Base-by-base conservation (phyloP, 2,113 vertebrate species). In the Jacana jacana region DNA sequence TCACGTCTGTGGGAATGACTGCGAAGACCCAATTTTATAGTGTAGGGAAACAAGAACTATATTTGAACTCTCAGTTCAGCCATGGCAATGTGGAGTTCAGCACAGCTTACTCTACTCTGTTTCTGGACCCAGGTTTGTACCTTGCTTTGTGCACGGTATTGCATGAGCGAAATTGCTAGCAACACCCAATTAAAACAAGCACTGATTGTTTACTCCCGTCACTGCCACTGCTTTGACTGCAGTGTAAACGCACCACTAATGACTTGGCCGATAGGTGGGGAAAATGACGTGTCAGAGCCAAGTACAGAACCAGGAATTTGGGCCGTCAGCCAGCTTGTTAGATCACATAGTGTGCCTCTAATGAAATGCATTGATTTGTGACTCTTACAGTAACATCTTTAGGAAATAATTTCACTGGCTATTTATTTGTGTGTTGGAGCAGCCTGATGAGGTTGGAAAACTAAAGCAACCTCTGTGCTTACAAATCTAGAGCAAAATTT, bases 361-460 rank as follows among this genome's bases (percentile, higher is more conserved):
- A 93, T 89, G 91, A 95, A 95, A 92, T 23, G 7, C 90, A 91
- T 79, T 96, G 86, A 94, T 96, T 81, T 94, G 90, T 88, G 88
- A 85, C 93, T 96, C 78, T 65, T 79, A 72, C 63, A 95, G 79
- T 91, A 95, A 87, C 66, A 39, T 76, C 87, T 95, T 94, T 96
- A 87, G 77, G 82, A 95, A 95, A 93, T 96, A 8, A 87, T 91
- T 94, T 94, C 70, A 49, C 54, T 84, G 63, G 64, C 31, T 94
- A 77, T 81, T 96, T 90, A 65, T 95, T 92, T 92, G 49, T 72
- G 48, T 69, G n/a, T 52, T 89, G 77, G 69, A 95, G 49, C 77
- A 88, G n/a, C n/a, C 49, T 82, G 63, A 25, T 85, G 70, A 77
- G 49, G 30, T 37, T 88, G 64, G 57, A 76, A 94, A 92, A 58